Base-by-base conservation (phyloP, 1,140 invertebrate genomes). In the Scylla paramamosain region DNA sequence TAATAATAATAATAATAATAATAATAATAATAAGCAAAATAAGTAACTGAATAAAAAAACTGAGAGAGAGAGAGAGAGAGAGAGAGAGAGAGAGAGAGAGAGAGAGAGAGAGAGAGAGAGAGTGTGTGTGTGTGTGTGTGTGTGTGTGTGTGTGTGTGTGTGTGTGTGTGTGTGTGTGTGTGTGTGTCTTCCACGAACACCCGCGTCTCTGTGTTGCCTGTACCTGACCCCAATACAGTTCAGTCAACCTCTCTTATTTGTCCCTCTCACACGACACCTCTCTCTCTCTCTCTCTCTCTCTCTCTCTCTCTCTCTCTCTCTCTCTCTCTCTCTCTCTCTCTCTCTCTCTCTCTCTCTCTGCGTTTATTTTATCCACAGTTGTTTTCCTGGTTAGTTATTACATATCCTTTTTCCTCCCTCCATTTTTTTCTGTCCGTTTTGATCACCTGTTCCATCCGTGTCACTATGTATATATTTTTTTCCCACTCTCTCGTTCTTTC, bases 141-240 rank as follows among this genome's bases (percentile, higher is more conserved):
- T 59, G 52, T 59, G 67, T n/a, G 67, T 77, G 67, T 77, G 67
- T 77, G 67, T 77, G 67, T 77, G 67, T 77, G 67, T 77, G 67
- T 77, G 67, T n/a, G 67, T 77, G 67, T n/a, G 67, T 77, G 67
- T 77, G 67, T 77, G 67, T 77, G 67, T n/a, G 67, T 77, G 67
- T 77, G 67, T 77, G 67, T 77, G 67, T 77, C 88, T 89, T 91
- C 46, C 89, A 16, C 46, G 46, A 91, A 91, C 90, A 91, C 52
- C 16, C 29, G 52, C 29, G 25, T 25, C 90, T 4, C 90, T 91
- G 90, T 91, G 90, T 91, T 91, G 59, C 31, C 39, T 91, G 90
- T 46, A 77, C 59, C 52, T 91, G 90, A 91, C 90, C 90, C 59
- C 90, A 77, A 91, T 91, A 91, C 59, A 91, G 90, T 91, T 91